Percentiles rank a stretch among this genome's conserved stretches.
Evolutionary conservation across 2,797 vertebrate genomes (phyloP).

Genomic region (Cossypha polioptera): DNA sequence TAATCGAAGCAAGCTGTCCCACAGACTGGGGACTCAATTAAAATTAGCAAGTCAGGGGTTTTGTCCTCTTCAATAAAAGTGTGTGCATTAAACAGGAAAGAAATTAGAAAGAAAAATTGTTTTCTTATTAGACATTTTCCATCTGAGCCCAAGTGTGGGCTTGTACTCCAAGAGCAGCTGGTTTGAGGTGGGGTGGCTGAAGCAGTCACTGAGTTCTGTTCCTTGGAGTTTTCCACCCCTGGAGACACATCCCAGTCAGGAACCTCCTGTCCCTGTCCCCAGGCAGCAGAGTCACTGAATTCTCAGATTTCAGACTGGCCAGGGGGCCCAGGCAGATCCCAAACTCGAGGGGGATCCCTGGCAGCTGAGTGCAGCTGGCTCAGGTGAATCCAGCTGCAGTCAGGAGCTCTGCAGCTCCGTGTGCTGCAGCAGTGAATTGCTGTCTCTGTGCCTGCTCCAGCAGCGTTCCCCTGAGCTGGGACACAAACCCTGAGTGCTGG

Average conservation of each 20-base stretch:
- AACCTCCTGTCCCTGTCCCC: background rate
- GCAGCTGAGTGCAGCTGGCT: background rate
- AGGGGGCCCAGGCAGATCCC: background rate
- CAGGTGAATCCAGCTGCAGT: background rate
- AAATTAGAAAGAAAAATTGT: background rate
- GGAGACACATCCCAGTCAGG: background rate
- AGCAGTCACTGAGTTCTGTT: background rate
- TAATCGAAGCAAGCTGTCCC: constrained; percentile 45
- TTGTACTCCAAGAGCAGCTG: background rate
- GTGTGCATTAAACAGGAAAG: background rate
- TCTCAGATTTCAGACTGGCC: background rate
- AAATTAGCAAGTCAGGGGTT: background rate
- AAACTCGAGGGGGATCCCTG: background rate
- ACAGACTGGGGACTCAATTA: background rate
- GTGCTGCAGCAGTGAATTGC: background rate
- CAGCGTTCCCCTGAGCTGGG: background rate
- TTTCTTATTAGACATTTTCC: background rate
- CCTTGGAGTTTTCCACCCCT: background rate
- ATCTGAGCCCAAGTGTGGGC: background rate
- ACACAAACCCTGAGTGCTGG: background rate
- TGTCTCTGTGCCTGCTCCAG: background rate
- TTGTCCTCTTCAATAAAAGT: background rate
- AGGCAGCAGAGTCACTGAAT: background rate
- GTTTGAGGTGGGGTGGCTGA: background rate
- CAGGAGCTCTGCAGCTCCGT: background rate